phyloP scores from a whole-genome alignment of 2,797 vertebrate genomes.

The Acipenser transmontanus region DNA sequence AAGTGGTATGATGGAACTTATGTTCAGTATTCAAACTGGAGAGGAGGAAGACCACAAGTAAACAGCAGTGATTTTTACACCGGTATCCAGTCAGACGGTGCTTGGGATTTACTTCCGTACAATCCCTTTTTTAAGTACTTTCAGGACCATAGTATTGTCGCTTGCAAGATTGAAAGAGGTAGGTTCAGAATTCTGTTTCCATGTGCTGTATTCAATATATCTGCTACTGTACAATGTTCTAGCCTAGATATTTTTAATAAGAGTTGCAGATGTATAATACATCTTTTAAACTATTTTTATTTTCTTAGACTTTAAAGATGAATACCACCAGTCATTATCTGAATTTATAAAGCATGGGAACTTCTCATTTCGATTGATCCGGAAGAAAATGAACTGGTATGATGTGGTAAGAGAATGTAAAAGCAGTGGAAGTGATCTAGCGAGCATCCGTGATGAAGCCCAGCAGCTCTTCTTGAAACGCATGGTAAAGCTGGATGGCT shows the following conservation, averaged over 20 bases:
- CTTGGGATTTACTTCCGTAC: slow-evolving; percentile 69
- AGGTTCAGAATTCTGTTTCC: slow-evolving; percentile 33
- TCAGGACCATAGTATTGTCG: slow-evolving; percentile 69
- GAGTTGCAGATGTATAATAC: too few species aligned
- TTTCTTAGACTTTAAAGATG: slow-evolving; percentile 45
- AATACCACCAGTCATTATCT: slow-evolving; percentile 51
- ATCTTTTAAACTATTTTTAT: not conserved
- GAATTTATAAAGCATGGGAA: slow-evolving; percentile 53
- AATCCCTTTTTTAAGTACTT: slow-evolving; percentile 45
- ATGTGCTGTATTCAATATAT: not conserved
- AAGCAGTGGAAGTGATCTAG: slow-evolving; percentile 64
- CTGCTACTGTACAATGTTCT: not conserved
- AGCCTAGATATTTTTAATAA: too few species aligned
- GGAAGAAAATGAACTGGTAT: slow-evolving; percentile 72
- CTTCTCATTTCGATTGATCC: slow-evolving; percentile 64
- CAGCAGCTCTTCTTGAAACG: slow-evolving; percentile 62
- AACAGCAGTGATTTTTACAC: slow-evolving; percentile 59
- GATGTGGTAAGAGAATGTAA: slow-evolving; percentile 72
- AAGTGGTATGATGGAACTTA: slow-evolving; percentile 83
- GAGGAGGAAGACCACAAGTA: slow-evolving; percentile 65
- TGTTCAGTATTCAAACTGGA: slow-evolving; percentile 84
- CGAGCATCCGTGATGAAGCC: slow-evolving; percentile 68
- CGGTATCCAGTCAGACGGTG: slow-evolving; percentile 64
- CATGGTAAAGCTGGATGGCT: slow-evolving; percentile 75
- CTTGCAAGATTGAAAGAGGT: slow-evolving; percentile 90